Conservation (phyloP, 1,140 invertebrate genomes). For the Euura saliciscinereae region DNA sequence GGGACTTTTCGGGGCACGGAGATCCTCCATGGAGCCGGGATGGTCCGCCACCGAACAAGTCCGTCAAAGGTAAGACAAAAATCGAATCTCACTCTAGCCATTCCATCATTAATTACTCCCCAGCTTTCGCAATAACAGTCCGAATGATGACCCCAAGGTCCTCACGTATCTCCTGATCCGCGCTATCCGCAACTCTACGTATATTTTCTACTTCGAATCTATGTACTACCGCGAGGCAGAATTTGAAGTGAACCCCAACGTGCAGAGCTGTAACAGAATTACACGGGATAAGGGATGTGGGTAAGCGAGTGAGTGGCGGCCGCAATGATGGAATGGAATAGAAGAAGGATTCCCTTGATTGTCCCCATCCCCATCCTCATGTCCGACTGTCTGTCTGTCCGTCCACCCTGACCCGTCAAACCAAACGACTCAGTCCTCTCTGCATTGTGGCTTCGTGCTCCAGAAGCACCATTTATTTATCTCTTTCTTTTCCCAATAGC, state of each 20-base stretch:
- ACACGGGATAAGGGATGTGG: constrained; percentile 25
- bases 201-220: no score
- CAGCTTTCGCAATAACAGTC: no score
- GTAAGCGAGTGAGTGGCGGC: constrained; percentile 30
- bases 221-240: neutral
- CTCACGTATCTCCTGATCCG: no score
- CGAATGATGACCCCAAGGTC: no score
- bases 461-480: neutral
- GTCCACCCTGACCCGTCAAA: neutral
- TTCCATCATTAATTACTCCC: neutral
- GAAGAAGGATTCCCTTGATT: constrained; percentile 42
- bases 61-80: constrained; percentile 78
- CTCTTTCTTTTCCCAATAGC: neutral
- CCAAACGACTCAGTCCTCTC: neutral
- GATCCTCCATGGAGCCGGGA: constrained; percentile 93
- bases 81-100: neutral
- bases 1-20: constrained; percentile 93
- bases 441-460: neutral
- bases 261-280: constrained; percentile 40
- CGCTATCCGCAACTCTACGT: no score
- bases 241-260: neutral
- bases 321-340: constrained; percentile 30
- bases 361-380: constrained; percentile 13
- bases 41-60: constrained; percentile 75
- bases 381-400: constrained; percentile 1